Conservation (phyloP, 2,888 invertebrate genomes). For the Glyphotaelius pellucidus region DNA sequence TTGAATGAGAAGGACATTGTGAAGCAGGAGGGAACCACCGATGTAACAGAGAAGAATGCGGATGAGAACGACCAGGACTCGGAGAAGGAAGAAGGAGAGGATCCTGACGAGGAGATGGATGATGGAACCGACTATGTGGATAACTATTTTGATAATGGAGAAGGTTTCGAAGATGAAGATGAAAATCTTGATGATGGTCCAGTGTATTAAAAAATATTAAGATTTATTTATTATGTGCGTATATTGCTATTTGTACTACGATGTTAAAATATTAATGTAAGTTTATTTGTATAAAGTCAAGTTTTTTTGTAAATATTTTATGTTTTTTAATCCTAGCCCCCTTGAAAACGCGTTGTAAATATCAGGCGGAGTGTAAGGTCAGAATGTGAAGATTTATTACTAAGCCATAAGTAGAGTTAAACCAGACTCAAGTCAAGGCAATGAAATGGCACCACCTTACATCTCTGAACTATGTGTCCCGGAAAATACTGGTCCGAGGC, state of each 20-base stretch:
- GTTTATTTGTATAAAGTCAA: neutral
- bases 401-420: too few species aligned
- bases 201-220: constrained; percentile 78
- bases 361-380: too few species aligned
- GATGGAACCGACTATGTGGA: constrained; percentile 93
- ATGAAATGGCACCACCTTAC: too few species aligned
- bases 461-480: too few species aligned
- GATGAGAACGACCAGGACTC: constrained; percentile 77
- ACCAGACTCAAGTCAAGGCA: too few species aligned
- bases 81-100: constrained; percentile 81
- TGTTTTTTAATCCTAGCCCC: neutral
- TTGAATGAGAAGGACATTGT: constrained; percentile 70
- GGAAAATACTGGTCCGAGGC: too few species aligned
- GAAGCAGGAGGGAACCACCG: constrained; percentile 74
- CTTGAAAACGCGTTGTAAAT: too few species aligned
- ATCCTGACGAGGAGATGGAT: constrained; percentile 89
- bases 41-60: constrained; percentile 72
- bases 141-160: constrained; percentile 93
- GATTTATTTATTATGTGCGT: neutral
- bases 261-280: constrained; percentile 39
- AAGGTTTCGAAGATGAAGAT: constrained; percentile 91
- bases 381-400: too few species aligned
- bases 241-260: constrained; percentile 15
- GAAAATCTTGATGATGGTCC: constrained; percentile 91
- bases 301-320: neutral